Base-by-base conservation (phyloP, 2,113 vertebrate genomes). In the Halcyon malimbica region DNA sequence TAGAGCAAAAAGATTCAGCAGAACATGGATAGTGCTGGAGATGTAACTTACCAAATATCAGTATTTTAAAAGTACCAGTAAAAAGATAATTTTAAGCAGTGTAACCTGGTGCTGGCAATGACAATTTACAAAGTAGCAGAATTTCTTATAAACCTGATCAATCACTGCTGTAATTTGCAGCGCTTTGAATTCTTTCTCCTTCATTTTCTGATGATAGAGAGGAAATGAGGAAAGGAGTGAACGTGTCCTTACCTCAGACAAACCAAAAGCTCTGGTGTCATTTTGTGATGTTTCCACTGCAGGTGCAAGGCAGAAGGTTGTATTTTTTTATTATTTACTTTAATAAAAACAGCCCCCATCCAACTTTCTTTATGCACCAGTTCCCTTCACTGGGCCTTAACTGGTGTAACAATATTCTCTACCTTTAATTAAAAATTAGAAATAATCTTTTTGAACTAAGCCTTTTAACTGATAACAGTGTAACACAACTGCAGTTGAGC, bases 351-450 rank as follows among this genome's bases (percentile, higher is more conserved):
- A 56, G 6, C 39, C 65, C n/a, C 35, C 39, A 53, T 83, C 31
- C 12, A 39, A 6, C 25, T 83, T 80, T 41, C 16, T 79, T 37
- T 46, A 85, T 74, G 75, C 67, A 53, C 25, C 50, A 51, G 76
- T 90, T 95, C n/a, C 24, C 25, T 94, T 93, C 67, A 50, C 63
- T 93, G 70, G 65, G 89, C 33, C 24, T 63, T 50, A 92, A 90
- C 29, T 94, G 56, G 44, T 86, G 11, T 82, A 83, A 87, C 60
- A 69, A n/a, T 78, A 77, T 93, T 94, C 87, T 81, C 65, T 75
- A 54, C 81, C 87, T 96, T 97, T 90, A 92, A 93, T 89, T 96
- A 91, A 95, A 98, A 96, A 65, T 82, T 42, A 63, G 68, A 71
- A 95, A 82, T n/a, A 82, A 26, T 94, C 24, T 73, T 69, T 79